Percentiles rank a stretch among this genome's conserved stretches.
Conservation (phyloP, 2,797 vertebrate genomes). For the Staurois parvus region DNA sequence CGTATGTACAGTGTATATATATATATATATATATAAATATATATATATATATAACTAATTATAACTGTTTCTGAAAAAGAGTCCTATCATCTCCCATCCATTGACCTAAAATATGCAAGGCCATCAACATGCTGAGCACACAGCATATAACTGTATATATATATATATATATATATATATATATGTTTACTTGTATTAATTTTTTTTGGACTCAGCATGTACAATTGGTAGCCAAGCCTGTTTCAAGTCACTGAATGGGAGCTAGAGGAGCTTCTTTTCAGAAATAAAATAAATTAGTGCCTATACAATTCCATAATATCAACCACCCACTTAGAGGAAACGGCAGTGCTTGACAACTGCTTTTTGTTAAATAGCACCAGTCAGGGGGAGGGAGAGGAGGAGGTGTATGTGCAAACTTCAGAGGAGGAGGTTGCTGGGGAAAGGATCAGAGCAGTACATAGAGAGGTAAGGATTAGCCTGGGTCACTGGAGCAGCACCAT, state of each 20-base stretch:
- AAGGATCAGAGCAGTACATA: constrained; percentile 15
- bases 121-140: too few relatives aligned
- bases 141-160: too few relatives aligned
- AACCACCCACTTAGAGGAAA: constrained; percentile 69
- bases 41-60: too few relatives aligned
- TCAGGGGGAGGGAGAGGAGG: constrained; percentile 41
- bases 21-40: too few relatives aligned
- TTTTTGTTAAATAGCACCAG: constrained; percentile 62
- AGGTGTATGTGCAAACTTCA: constrained; percentile 43
- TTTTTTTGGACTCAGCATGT: neutral
- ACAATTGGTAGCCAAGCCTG: neutral
- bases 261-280: constrained; percentile 36
- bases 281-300: constrained; percentile 67
- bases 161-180: too few relatives aligned
- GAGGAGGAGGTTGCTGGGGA: constrained; percentile 17
- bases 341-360: constrained; percentile 58
- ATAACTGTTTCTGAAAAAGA: too few relatives aligned
- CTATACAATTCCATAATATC: constrained; percentile 61
- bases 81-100: too few relatives aligned
- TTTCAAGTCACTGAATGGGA: too few relatives aligned
- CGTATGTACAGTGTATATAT: too few relatives aligned
- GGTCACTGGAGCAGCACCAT: constrained; percentile 31
- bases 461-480: constrained; percentile 35
- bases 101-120: too few relatives aligned
- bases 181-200: too few relatives aligned